These are phyloP conservation scores for Acanthosepion esculentum DNA, from an alignment of 2,888 invertebrate genomes.

Conservation along the genomic window DNA sequence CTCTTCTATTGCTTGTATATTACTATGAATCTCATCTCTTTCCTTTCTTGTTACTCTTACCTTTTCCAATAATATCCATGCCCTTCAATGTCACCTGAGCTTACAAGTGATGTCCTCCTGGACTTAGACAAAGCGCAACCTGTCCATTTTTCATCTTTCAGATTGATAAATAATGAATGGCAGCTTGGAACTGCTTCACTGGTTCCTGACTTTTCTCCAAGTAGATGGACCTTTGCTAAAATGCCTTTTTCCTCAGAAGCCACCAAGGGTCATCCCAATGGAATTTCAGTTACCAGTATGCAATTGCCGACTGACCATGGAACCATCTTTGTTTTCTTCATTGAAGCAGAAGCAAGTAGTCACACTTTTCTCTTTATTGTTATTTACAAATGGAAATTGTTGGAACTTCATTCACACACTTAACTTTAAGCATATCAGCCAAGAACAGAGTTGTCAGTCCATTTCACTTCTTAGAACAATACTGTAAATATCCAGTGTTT, in stretches of 20 bases:
- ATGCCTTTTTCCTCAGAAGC: not conserved
- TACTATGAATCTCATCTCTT: too few species aligned
- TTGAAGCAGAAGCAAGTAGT: not conserved
- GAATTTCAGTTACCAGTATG: not conserved
- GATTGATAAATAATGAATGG: not conserved
- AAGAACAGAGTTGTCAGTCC: too few species aligned
- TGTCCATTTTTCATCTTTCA: not conserved
- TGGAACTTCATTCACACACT: not conserved
- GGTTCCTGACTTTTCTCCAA: not conserved
- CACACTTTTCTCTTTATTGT: not conserved
- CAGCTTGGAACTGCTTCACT: not conserved
- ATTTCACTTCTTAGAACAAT: too few species aligned
- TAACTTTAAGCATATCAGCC: not conserved
- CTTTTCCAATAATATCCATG: too few species aligned
- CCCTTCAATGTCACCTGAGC: not conserved
- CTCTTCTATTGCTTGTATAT: too few species aligned
- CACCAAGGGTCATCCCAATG: not conserved
- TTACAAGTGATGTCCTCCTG: not conserved
- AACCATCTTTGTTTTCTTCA: not conserved
- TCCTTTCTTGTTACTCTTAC: too few species aligned
- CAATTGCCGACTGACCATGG: not conserved
- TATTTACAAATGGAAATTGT: not conserved
- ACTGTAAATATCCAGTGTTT: too few species aligned
- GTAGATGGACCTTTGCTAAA: not conserved
- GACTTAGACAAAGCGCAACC: not conserved